Conservation (phyloP, 2,113 vertebrate genomes). For the Gobius niger region DNA sequence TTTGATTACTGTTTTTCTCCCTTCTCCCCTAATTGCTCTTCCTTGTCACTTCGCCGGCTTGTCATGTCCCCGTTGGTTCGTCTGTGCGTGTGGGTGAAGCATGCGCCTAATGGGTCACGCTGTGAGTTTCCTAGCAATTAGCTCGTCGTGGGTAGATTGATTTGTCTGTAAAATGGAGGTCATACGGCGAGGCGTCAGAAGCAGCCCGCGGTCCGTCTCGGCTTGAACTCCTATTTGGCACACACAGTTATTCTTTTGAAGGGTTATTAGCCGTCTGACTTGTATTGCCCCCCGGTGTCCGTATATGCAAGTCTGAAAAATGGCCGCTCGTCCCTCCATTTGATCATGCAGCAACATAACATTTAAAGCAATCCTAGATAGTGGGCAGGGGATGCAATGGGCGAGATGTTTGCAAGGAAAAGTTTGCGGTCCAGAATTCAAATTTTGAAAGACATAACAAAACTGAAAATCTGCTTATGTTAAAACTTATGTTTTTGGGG, state of each 20-base stretch:
- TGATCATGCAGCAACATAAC: conserved; percentile 18
- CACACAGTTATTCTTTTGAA: conserved; percentile 60
- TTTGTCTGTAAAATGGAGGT: conserved; percentile 63
- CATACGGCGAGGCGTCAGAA: conserved; percentile 43
- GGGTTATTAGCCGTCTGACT: conserved; percentile 60
- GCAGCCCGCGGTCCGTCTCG: conserved; percentile 34
- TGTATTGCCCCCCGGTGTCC: conserved; percentile 31
- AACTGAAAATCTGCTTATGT: too few species aligned
- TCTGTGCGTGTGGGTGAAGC: conserved; percentile 13
- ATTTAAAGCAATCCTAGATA: conserved; percentile 12
- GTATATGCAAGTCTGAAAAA: conserved; percentile 27
- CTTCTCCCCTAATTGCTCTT: conserved; percentile 18
- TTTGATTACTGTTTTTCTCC: conserved; percentile 2
- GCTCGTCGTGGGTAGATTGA: conserved; percentile 54
- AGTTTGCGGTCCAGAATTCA: neutral
- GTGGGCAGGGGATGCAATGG: neutral
- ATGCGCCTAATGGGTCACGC: conserved; percentile 52
- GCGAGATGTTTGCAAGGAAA: neutral
- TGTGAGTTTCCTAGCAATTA: conserved; percentile 63
- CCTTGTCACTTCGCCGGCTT: conserved; percentile 13
- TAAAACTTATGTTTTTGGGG: too few species aligned
- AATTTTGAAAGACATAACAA: too few species aligned
- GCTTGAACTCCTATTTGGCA: conserved; percentile 44
- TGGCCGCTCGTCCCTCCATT: conserved; percentile 6
- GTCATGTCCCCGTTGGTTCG: conserved; percentile 33